Conservation (phyloP, 1,140 invertebrate genomes). For the Drosophila triauraria region DNA sequence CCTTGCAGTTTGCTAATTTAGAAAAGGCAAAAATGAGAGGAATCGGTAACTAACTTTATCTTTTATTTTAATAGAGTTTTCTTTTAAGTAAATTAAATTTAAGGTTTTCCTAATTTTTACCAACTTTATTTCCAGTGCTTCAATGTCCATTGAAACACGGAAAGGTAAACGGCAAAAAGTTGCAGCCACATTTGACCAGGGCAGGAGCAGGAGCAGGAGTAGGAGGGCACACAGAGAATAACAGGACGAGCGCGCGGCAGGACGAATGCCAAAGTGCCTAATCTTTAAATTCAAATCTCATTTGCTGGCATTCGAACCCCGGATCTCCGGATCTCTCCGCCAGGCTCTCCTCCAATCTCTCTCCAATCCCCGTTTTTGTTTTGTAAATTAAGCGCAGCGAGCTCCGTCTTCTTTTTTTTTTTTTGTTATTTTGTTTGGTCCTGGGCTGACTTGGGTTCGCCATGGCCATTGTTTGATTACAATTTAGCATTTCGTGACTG, state of each 20-base stretch:
- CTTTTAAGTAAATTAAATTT: background rate
- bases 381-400: slow-evolving; percentile 74
- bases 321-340: background rate
- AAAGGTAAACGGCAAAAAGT: slow-evolving; percentile 74
- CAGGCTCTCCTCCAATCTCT: background rate
- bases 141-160: slow-evolving; percentile 55
- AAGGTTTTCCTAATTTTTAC: background rate
- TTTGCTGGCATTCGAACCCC: slow-evolving; percentile 53
- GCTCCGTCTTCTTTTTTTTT: slow-evolving; percentile 42
- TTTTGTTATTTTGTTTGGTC: slow-evolving; percentile 28
- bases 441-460: slow-evolving; percentile 33
- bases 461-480: slow-evolving; percentile 82
- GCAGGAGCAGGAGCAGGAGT: slow-evolving; percentile 30
- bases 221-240: slow-evolving; percentile 9
- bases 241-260: slow-evolving; percentile 51
- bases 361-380: slow-evolving; percentile 34
- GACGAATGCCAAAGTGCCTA: slow-evolving; percentile 67
- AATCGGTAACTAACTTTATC: too few relatives aligned
- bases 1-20: too few relatives aligned
- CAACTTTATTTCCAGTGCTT: slow-evolving; percentile 12
- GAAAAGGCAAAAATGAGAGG: too few relatives aligned
- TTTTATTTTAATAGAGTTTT: too few relatives aligned
- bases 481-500: slow-evolving; percentile 83
- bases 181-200: slow-evolving; percentile 76
- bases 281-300: slow-evolving; percentile 84